These are phyloP conservation scores for Heterocephalus glaber DNA, from an alignment of 2,113 vertebrate species.

Conservation along the genomic window DNA sequence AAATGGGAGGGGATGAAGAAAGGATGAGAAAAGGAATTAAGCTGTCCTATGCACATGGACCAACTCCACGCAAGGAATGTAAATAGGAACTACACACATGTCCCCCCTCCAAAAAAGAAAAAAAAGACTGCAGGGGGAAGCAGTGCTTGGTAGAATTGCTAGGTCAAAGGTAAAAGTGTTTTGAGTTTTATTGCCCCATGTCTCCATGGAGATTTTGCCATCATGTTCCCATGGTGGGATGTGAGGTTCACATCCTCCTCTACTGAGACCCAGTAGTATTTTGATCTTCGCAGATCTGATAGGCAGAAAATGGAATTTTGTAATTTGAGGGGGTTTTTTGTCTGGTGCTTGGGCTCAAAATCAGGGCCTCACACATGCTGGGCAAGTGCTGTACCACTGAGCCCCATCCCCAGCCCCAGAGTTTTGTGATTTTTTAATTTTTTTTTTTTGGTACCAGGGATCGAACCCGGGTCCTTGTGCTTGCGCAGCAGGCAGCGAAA, in stretches of 20 bases:
- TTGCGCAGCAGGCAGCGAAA: no score
- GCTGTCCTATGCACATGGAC: not conserved
- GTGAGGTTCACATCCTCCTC: fast-evolving
- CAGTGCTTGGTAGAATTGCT: not conserved
- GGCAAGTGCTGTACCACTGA: not conserved
- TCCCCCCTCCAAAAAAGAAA: no score
- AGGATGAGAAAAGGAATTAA: not conserved
- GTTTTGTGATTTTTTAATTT: not conserved
- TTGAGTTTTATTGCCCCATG: not conserved
- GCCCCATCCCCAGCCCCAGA: not conserved
- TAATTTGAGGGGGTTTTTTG: not conserved
- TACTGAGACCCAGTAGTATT: no score
- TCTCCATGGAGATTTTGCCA: not conserved
- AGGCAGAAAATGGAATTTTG: not conserved
- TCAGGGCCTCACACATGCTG: not conserved
- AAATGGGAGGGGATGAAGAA: not conserved
- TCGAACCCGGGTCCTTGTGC: no score
- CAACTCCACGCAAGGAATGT: not conserved
- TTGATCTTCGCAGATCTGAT: not conserved
- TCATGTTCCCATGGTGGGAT: fast-evolving
- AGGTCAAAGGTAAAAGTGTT: not conserved
- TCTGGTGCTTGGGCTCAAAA: not conserved
- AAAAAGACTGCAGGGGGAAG: not conserved
- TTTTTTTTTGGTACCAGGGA: no score
- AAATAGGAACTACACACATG: no score